Evolutionary conservation across 2,113 vertebrate genomes (phyloP).

Genomic region (Nycticryphes semicollaris): DNA sequence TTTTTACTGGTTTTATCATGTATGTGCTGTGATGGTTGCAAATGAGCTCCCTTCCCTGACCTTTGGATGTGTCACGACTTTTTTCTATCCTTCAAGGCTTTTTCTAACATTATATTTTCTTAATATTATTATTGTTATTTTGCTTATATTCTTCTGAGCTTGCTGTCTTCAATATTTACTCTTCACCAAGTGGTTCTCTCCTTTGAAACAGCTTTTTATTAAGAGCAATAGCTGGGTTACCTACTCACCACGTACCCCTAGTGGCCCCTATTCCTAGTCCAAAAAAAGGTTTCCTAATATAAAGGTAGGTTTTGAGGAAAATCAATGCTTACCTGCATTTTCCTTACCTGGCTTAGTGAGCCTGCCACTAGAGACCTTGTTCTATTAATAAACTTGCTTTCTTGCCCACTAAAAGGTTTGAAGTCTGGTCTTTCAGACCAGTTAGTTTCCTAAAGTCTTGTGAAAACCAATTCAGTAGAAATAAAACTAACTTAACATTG

Average conservation of each 20-base stretch:
- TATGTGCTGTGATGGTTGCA: neutral
- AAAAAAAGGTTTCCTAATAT: neutral
- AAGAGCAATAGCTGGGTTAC: neutral
- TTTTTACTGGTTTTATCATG: neutral
- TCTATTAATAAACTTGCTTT: neutral
- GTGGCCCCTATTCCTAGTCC: neutral
- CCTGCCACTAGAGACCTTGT: neutral
- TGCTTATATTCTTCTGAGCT: neutral
- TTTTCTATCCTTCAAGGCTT: neutral
- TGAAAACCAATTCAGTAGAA: neutral
- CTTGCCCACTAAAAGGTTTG: neutral
- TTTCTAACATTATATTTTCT: neutral
- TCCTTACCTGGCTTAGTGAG: neutral
- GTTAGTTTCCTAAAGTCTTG: neutral
- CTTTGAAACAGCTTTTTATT: neutral
- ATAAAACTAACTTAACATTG: neutral
- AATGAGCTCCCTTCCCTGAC: neutral
- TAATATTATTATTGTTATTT: neutral
- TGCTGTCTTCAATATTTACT: neutral
- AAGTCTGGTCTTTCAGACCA: neutral
- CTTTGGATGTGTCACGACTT: neutral
- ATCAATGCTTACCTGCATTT: neutral
- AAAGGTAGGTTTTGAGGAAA: neutral
- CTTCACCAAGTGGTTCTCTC: neutral
- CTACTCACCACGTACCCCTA: neutral